Conservation (phyloP, 2,888 invertebrate species). For the Leptinotarsa haldemani region DNA sequence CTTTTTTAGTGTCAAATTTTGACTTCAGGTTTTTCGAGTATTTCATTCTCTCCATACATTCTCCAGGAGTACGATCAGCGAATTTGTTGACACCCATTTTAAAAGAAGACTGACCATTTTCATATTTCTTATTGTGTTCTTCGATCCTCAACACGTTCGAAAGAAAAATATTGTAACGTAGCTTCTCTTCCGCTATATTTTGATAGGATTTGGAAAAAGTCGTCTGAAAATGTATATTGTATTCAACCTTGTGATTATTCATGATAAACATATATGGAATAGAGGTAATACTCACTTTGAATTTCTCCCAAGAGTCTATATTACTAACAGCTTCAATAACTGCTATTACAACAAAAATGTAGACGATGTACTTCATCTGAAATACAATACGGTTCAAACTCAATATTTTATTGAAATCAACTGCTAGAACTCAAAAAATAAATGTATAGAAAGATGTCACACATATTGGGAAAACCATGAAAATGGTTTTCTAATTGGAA, state of each 20-base stretch:
- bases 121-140: constrained; percentile 7
- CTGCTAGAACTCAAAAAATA: too few species aligned
- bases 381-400: not conserved
- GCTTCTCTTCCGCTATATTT: not conserved
- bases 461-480: too few species aligned
- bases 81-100: constrained; percentile 15
- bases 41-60: not conserved
- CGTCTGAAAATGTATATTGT: not conserved
- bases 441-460: too few species aligned
- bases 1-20: not conserved
- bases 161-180: constrained; percentile 9
- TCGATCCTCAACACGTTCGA: not conserved
- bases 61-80: constrained; percentile 9
- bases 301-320: not conserved
- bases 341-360: not conserved
- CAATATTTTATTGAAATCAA: too few species aligned
- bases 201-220: constrained; percentile 7
- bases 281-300: not conserved
- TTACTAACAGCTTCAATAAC: not conserved
- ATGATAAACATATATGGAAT: too few species aligned
- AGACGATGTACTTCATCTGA: not conserved
- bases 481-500: too few species aligned
- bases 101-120: constrained; percentile 15
- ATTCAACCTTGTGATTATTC: too few species aligned
- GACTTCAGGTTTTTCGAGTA: not conserved